A percentile compares a stretch with the other conserved stretches of the same genome.
Evolutionary conservation across 2,888 invertebrate genomes (phyloP).

Genomic region (Eristalis intricaria): DNA sequence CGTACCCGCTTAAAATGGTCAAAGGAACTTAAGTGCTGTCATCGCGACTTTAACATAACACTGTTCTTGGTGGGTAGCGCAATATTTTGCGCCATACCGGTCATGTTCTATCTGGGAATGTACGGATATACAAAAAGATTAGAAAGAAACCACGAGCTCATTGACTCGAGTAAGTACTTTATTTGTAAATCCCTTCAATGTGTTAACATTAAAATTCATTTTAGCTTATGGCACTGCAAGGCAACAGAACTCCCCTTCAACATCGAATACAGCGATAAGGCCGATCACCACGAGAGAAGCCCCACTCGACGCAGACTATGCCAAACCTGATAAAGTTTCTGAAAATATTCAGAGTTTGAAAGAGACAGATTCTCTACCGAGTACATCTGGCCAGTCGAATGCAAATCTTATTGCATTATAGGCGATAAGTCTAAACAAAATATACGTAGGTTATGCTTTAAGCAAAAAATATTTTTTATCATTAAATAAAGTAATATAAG

Average conservation of each 20-base stretch:
- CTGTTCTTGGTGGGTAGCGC: conserved; percentile 74
- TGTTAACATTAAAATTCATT: not conserved
- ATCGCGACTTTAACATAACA: conserved; percentile 74
- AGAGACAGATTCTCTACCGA: not conserved
- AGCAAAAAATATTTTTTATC: conserved; percentile 26
- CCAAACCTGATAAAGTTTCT: not conserved
- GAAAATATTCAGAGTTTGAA: not conserved
- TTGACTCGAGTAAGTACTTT: conserved; percentile 73
- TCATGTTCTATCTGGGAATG: conserved; percentile 75
- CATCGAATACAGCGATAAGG: not conserved
- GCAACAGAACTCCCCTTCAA: not conserved
- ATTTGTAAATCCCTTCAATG: not conserved
- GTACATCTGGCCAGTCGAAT: not conserved
- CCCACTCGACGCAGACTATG: not conserved
- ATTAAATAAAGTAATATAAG: conserved; percentile 21
- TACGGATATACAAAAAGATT: conserved; percentile 75
- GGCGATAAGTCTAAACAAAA: not conserved
- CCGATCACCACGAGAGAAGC: not conserved
- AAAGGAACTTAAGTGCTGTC: conserved; percentile 76
- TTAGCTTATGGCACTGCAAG: conserved; percentile 17
- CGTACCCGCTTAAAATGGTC: conserved; percentile 77
- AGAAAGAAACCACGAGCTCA: conserved; percentile 75
- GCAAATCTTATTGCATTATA: not conserved
- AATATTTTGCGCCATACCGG: conserved; percentile 74
- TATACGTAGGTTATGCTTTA: not conserved